Evolutionary conservation across 2,797 vertebrate species (phyloP).

Genomic region (Taenioides sp.): DNA sequence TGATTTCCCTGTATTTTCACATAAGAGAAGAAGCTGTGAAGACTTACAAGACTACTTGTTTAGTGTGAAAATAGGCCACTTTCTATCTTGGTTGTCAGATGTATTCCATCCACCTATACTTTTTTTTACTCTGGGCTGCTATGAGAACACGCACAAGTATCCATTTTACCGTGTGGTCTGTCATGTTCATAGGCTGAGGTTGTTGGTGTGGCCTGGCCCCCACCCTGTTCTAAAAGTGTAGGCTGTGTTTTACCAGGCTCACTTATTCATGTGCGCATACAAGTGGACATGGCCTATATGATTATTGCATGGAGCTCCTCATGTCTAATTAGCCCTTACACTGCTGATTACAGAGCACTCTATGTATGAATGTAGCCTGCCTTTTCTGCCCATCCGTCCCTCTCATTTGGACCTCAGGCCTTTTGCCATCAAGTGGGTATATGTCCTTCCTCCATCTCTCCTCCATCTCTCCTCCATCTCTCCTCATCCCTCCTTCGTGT

Average conservation of each 20-base stretch:
- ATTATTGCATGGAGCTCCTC: conserved; percentile 38
- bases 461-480: conserved; percentile 12
- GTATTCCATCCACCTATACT: not conserved
- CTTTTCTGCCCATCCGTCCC: conserved; percentile 26
- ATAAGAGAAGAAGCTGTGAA: not conserved
- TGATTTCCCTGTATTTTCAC: not conserved
- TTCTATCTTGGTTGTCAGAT: not conserved
- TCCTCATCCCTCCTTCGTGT: conserved; percentile 38
- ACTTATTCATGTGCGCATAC: not conserved
- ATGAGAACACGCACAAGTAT: conserved; percentile 6
- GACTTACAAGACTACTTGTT: not conserved
- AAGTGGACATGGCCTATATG: conserved; percentile 29
- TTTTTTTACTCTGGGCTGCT: not conserved
- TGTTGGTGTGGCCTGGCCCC: conserved; percentile 5
- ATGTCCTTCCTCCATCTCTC: conserved; percentile 18
- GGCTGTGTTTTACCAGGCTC: conserved; percentile 33
- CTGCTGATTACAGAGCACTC: conserved; percentile 56
- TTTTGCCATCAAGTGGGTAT: conserved; percentile 38
- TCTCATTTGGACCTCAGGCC: conserved; percentile 40
- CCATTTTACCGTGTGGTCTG: conserved; percentile 1
- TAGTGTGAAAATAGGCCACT: not conserved
- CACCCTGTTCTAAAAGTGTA: conserved; percentile 16
- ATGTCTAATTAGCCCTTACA: conserved; percentile 9
- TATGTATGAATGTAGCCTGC: conserved; percentile 34
- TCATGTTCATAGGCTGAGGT: not conserved